Conservation (phyloP, 2,113 vertebrate species). For the Lagopus leucura region DNA sequence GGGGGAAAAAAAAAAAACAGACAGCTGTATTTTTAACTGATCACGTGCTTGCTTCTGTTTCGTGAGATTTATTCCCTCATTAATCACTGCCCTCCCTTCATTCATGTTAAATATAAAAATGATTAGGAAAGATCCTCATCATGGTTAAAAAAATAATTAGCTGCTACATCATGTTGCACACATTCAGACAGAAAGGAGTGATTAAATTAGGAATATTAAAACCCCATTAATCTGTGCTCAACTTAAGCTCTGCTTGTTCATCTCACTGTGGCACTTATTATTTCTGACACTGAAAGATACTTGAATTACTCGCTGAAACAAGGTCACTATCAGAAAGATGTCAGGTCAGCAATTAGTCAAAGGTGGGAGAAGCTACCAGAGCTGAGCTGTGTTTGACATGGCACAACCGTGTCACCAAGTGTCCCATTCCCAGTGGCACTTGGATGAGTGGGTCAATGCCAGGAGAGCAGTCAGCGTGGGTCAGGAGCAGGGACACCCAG, state of each 20-base stretch:
- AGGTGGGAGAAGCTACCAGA: conserved; percentile 64
- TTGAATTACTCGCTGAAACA: conserved; percentile 78
- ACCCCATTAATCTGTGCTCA: conserved; percentile 91
- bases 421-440: not conserved
- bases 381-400: conserved; percentile 47
- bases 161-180: conserved; percentile 86
- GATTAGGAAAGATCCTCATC: conserved; percentile 88
- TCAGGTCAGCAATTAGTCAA: conserved; percentile 81
- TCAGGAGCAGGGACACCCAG: not conserved
- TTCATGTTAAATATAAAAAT: conserved; percentile 87
- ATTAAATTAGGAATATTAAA: conserved; percentile 93
- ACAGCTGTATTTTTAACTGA: conserved; percentile 69
- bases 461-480: rapidly evolving
- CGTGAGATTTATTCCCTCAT: conserved; percentile 86
- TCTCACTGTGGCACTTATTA: conserved; percentile 76
- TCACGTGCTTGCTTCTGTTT: conserved; percentile 73
- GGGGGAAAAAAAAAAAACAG: not conserved
- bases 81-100: conserved; percentile 85
- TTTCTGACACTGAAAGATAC: conserved; percentile 80
- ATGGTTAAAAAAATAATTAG: conserved; percentile 95
- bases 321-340: conserved; percentile 78
- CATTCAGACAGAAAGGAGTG: conserved; percentile 86
- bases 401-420: not conserved
- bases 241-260: conserved; percentile 83
- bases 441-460: not conserved